Evolutionary conservation across 2,797 vertebrate genomes (phyloP), one percentile per base, ranked within the genome.

Genomic region (Tangara arthus): DNA sequence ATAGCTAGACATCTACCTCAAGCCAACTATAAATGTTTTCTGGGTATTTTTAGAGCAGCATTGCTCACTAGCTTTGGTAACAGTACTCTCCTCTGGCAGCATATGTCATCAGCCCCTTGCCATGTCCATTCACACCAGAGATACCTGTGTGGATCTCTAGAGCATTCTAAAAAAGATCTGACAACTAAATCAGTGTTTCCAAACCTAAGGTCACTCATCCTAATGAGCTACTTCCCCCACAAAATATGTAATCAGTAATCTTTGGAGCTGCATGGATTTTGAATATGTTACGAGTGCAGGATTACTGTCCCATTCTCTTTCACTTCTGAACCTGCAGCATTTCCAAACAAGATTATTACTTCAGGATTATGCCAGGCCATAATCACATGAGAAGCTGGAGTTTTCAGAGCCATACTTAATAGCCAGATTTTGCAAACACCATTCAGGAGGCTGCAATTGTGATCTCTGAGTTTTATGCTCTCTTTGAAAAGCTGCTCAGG

Each of bases 381-480:
- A 34, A 61, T 50, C 37, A 66, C 63, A 89, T 27, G 53, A 44
- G 49, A 53, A 82, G 15, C 39, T 63, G 44, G 12, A 70, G 18
- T 28, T 82, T 78, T 49, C 32, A 73, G 39, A 27, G 35, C 19
- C 0, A 0, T 24, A n/a, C 7, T 24, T 68, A 66, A 34, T 3
- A 63, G 39, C 10, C 11, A 27, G 28, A 68, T 82, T 71, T 83
- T 63, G 15, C 26, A 65, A 89, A 37, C 27, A 75, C 17, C 32
- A 9, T 73, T 75, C 76, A 61, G 46, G 26, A 68, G 12, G 24
- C 22, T 50, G 30, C 20, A 59, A 1, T 50, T 72, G 3, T 50
- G 42, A 50, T 37, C 30, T 55, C 26, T 35, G 46, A 60, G 55
- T 8, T 81, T 68, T 60, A 68, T 0, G 1, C 3, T 55, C 10